Conservation (phyloP, 64 coral and sea anemone species). For the Stylophora pistillata region DNA sequence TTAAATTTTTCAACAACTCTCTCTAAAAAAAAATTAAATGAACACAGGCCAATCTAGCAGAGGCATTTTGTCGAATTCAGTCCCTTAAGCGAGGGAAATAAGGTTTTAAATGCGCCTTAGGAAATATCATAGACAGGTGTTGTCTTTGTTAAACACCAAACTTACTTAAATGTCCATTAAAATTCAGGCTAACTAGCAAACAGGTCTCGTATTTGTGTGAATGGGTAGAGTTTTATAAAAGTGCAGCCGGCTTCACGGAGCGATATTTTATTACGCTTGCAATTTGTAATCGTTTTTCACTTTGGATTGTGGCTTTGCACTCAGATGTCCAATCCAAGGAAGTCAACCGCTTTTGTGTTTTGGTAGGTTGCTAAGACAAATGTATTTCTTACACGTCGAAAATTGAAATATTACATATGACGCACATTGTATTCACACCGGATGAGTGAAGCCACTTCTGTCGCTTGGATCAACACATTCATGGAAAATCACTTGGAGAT, state of each 20-base stretch:
- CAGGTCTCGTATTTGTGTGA: neutral
- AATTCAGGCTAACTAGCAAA: neutral
- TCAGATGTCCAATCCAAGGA: neutral
- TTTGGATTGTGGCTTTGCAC: neutral
- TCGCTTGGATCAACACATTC: no score
- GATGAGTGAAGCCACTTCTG: neutral
- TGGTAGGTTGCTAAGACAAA: neutral
- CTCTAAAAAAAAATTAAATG: neutral
- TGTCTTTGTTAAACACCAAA: constrained; percentile 1
- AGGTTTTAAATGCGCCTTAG: neutral
- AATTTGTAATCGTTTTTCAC: neutral
- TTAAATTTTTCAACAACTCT: neutral
- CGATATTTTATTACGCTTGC: neutral
- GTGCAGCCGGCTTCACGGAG: neutral
- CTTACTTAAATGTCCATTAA: neutral
- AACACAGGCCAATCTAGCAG: no score
- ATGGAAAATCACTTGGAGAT: neutral
- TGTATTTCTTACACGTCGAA: neutral
- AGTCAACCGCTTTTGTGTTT: neutral
- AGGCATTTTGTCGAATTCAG: neutral
- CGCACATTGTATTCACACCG: neutral
- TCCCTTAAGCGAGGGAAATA: neutral
- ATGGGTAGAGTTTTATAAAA: neutral
- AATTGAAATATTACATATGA: neutral
- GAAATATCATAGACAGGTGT: neutral